Percentiles rank a stretch among this genome's conserved stretches.
phyloP scores from a whole-genome alignment of 2,888 invertebrate species.

The Acanthosepion esculentum region DNA sequence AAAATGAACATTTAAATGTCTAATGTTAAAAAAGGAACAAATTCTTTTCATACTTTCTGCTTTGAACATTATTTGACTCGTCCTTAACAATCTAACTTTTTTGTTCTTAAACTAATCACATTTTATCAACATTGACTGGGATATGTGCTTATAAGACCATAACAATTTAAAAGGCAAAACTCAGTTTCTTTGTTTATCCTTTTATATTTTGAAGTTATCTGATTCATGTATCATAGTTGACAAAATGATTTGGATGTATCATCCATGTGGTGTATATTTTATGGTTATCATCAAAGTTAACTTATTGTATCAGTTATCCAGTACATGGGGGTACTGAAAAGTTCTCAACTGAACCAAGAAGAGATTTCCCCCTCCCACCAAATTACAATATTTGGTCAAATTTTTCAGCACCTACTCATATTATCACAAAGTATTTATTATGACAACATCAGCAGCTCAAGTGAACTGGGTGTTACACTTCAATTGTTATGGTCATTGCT shows the following conservation, averaged over 20 bases:
- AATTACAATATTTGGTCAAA: too few species aligned
- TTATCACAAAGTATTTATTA: background rate
- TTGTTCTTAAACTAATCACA: background rate
- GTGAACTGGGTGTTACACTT: background rate
- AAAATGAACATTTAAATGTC: background rate
- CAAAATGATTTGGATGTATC: background rate
- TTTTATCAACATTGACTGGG: background rate
- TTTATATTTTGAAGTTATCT: background rate
- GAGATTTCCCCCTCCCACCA: too few species aligned
- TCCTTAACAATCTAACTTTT: background rate
- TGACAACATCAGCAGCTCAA: too few species aligned
- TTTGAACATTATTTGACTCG: background rate
- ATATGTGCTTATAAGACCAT: background rate
- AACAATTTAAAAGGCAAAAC: background rate
- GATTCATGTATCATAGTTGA: background rate
- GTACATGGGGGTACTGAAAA: background rate
- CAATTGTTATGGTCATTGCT: background rate
- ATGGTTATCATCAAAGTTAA: background rate
- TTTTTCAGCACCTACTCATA: too few species aligned
- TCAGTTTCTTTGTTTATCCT: background rate
- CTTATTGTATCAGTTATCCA: background rate
- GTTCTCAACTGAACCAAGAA: too few species aligned
- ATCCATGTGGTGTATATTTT: background rate
- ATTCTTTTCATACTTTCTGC: background rate
- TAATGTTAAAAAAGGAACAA: background rate